Conservation (phyloP, 2,113 vertebrate genomes). For the Callorhinus ursinus region DNA sequence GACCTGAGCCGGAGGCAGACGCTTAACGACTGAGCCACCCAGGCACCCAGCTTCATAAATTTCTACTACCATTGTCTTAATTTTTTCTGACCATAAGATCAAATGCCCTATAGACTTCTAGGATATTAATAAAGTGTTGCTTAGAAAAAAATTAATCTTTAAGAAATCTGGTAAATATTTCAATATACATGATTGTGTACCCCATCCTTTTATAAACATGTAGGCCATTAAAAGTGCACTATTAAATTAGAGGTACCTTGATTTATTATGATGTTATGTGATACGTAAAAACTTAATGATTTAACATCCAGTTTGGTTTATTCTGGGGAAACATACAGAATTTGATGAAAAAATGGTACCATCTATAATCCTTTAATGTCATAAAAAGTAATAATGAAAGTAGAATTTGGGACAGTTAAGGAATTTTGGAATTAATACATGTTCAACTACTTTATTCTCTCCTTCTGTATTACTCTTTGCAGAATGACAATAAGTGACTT, state of each 20-base stretch:
- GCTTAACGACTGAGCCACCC: too few species aligned
- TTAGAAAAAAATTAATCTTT: background rate
- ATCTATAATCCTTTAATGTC: slow-evolving; percentile 16
- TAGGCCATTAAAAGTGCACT: background rate
- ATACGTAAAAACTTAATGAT: background rate
- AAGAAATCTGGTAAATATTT: background rate
- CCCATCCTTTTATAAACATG: background rate
- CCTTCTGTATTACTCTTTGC: slow-evolving; percentile 16
- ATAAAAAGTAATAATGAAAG: slow-evolving; percentile 13
- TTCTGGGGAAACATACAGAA: slow-evolving; percentile 34
- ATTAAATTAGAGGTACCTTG: background rate
- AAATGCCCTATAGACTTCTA: background rate
- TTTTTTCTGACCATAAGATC: background rate
- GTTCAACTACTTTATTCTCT: slow-evolving; percentile 31
- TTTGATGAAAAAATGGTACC: background rate
- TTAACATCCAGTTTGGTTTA: slow-evolving; percentile 42
- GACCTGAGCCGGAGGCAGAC: too few species aligned
- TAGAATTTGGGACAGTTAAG: background rate
- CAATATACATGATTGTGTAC: background rate
- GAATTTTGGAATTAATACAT: background rate
- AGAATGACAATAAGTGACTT: background rate
- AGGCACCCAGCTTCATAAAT: background rate
- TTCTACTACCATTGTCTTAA: background rate
- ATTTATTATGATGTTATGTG: background rate
- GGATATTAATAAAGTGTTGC: background rate